Evolutionary conservation across 2,113 vertebrate genomes (phyloP).

Genomic region (Cyprinodon variegatus): DNA sequence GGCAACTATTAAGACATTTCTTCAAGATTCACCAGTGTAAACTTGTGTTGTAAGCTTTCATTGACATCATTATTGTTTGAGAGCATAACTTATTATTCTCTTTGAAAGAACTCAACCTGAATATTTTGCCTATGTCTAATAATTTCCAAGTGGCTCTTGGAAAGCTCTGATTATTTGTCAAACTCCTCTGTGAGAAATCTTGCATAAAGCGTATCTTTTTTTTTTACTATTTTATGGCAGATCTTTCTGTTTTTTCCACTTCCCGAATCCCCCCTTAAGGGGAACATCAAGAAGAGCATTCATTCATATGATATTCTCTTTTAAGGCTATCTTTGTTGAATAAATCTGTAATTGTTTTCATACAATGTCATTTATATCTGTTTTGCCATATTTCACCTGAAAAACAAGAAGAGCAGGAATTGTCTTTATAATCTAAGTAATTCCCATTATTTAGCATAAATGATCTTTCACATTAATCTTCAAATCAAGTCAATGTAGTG

Average conservation of each 20-base stretch:
- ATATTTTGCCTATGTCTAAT: neutral
- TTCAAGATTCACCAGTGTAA: neutral
- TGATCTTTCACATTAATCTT: neutral
- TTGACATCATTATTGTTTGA: neutral
- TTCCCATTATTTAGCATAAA: neutral
- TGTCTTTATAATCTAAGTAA: conserved; percentile 11
- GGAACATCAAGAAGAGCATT: no score
- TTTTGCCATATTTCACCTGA: neutral
- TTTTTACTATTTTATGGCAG: neutral
- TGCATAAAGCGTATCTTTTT: neutral
- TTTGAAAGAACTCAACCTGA: neutral
- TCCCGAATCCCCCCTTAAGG: neutral
- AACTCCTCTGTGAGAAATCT: no score
- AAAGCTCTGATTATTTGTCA: neutral
- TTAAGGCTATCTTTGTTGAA: neutral
- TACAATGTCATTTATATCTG: neutral
- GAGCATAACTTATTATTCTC: neutral
- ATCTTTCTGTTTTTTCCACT: neutral
- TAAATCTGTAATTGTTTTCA: conserved; percentile 2
- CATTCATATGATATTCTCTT: neutral
- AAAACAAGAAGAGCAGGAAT: neutral
- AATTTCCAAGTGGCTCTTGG: neutral
- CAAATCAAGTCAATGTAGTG: conserved; percentile 9
- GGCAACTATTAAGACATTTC: neutral
- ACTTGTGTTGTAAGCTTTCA: neutral